phyloP scores from a whole-genome alignment of 2,797 vertebrate genomes.

The Octomys mimax region DNA sequence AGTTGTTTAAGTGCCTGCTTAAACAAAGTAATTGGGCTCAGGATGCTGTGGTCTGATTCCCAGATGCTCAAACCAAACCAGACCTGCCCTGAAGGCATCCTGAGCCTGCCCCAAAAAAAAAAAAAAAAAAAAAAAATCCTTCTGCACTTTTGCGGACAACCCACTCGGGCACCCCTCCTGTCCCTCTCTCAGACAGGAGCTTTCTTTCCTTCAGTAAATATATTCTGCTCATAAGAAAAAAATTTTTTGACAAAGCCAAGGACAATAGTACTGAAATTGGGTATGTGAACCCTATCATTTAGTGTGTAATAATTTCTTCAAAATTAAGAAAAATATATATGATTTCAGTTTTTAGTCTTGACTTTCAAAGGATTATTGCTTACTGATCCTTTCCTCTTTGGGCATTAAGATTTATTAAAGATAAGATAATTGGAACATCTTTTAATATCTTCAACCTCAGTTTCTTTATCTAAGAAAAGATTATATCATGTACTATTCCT shows the following conservation, averaged over 20 bases:
- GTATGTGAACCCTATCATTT: neutral
- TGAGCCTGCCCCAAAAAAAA: too few relatives aligned
- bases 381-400: neutral
- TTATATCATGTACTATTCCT: neutral
- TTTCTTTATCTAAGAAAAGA: neutral
- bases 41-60: too few relatives aligned
- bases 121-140: too few relatives aligned
- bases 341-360: neutral
- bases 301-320: neutral
- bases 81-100: too few relatives aligned
- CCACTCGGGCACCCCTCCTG: too few relatives aligned
- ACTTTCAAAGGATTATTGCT: neutral
- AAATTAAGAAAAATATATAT: slow-evolving; percentile 16
- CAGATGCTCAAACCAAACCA: too few relatives aligned
- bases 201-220: too few relatives aligned
- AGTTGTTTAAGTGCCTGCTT: too few relatives aligned
- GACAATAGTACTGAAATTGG: neutral
- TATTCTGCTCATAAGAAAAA: too few relatives aligned
- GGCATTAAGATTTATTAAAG: neutral
- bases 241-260: neutral
- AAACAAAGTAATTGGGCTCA: too few relatives aligned
- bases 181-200: too few relatives aligned
- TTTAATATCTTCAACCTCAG: slow-evolving; percentile 10
- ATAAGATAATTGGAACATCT: neutral
- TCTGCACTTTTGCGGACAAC: too few relatives aligned